Evolutionary conservation across 2,888 invertebrate species (phyloP).

Genomic region (Macrophya alboannulata): DNA sequence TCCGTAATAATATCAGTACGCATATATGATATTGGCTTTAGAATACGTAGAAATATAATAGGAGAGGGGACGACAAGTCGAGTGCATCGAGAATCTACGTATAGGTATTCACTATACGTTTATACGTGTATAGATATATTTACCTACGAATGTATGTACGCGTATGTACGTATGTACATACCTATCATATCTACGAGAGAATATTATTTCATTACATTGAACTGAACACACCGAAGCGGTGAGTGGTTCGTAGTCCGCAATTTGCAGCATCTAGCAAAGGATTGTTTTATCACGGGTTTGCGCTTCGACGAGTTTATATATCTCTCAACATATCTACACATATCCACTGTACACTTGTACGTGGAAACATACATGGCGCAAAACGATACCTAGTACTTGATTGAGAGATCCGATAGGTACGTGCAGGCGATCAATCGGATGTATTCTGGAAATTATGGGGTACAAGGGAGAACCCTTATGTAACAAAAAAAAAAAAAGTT

Average conservation of each 20-base stretch:
- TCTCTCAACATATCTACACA: conserved; percentile 63
- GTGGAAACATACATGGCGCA: not conserved
- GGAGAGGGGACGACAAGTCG: conserved; percentile 10
- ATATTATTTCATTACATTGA: conserved; percentile 73
- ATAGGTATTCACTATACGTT: no score
- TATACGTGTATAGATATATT: no score
- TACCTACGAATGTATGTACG: not conserved
- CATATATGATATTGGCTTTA: conserved; percentile 33
- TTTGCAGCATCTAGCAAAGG: conserved; percentile 68
- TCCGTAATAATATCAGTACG: conserved; percentile 18
- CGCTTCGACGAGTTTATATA: conserved; percentile 65
- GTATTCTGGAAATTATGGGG: not conserved
- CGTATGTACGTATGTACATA: not conserved
- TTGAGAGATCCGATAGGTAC: not conserved
- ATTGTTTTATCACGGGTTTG: conserved; percentile 73
- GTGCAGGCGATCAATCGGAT: conserved; percentile 16
- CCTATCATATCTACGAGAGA: conserved; percentile 45
- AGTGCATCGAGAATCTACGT: conserved; percentile 23
- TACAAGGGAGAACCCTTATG: not conserved
- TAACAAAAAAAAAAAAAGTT: not conserved
- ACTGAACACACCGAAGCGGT: conserved; percentile 41
- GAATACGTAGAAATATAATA: conserved; percentile 3
- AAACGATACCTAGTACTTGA: conserved; percentile 13
- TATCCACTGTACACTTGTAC: not conserved
- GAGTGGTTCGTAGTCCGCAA: conserved; percentile 22